These are phyloP conservation scores for Petrophora chlorosata DNA, from an alignment of 2,888 invertebrate species.

Conservation along the genomic window DNA sequence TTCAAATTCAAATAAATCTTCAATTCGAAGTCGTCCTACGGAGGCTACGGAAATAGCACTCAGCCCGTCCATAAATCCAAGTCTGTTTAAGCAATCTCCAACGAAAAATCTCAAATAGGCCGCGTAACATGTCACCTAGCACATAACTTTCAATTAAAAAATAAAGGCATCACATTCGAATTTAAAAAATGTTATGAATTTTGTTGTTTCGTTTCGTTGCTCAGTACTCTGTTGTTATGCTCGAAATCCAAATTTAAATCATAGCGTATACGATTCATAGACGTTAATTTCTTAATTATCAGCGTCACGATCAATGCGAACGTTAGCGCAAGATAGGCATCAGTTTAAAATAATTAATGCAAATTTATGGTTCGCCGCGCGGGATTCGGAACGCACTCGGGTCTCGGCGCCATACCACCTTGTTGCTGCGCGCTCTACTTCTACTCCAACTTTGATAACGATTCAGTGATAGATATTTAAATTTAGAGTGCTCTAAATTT, in stretches of 20 bases:
- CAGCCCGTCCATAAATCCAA: slow-evolving; percentile 77
- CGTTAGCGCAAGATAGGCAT: slow-evolving; percentile 58
- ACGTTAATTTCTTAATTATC: slow-evolving; percentile 48
- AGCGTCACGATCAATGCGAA: slow-evolving; percentile 58
- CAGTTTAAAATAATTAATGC: slow-evolving; percentile 64
- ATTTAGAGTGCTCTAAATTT: slow-evolving; percentile 16
- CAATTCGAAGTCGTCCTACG: slow-evolving; percentile 72
- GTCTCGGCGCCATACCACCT: slow-evolving; percentile 30
- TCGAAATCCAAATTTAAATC: slow-evolving; percentile 33
- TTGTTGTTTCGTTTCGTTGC: slow-evolving; percentile 26
- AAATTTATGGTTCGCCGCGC: slow-evolving; percentile 52
- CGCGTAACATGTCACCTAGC: slow-evolving; percentile 65
- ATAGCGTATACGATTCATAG: slow-evolving; percentile 24
- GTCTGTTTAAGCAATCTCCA: slow-evolving; percentile 80
- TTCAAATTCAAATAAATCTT: slow-evolving; percentile 81
- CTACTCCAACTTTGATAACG: slow-evolving; percentile 17
- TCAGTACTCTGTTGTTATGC: slow-evolving; percentile 3
- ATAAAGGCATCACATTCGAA: slow-evolving; percentile 36
- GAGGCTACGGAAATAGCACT: slow-evolving; percentile 83
- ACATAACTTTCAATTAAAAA: slow-evolving; percentile 53
- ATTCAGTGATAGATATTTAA: slow-evolving; percentile 12
- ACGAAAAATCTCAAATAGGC: slow-evolving; percentile 79
- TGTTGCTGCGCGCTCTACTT: slow-evolving; percentile 27
- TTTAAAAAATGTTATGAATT: slow-evolving; percentile 29
- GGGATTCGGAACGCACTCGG: slow-evolving; percentile 42